Evolutionary conservation across 2,888 invertebrate genomes (phyloP).

Genomic region (Athalia rosae): DNA sequence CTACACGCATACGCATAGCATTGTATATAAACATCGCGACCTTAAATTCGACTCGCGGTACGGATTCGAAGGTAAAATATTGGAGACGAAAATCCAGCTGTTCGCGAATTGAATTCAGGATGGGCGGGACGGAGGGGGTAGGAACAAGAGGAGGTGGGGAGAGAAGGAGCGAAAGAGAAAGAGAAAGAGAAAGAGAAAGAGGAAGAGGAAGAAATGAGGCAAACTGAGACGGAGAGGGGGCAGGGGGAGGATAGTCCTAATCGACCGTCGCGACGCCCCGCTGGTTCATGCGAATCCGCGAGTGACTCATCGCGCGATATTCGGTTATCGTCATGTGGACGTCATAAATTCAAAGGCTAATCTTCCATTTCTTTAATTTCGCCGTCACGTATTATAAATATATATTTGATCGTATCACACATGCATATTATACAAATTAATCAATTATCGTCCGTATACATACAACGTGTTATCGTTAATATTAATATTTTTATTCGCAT

Average conservation of each 20-base stretch:
- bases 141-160: too few species aligned
- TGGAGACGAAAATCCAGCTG: conserved; percentile 29
- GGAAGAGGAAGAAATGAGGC: neutral
- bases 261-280: conserved; percentile 20
- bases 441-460: neutral
- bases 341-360: neutral
- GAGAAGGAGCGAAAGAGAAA: neutral
- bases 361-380: too few species aligned
- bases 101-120: neutral
- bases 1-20: too few species aligned
- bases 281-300: conserved; percentile 27
- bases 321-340: neutral
- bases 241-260: neutral
- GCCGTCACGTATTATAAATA: too few species aligned
- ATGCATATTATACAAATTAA: too few species aligned
- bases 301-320: conserved; percentile 38
- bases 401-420: too few species aligned
- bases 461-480: too few species aligned
- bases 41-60: conserved; percentile 14
- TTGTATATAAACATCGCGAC: neutral
- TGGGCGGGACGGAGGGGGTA: neutral
- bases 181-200: neutral
- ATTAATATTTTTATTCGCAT: neutral
- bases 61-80: neutral
- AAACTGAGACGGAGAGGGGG: neutral